Evolutionary conservation across 2,797 vertebrate genomes (phyloP).

Genomic region (Silurus lanzhouensis): DNA sequence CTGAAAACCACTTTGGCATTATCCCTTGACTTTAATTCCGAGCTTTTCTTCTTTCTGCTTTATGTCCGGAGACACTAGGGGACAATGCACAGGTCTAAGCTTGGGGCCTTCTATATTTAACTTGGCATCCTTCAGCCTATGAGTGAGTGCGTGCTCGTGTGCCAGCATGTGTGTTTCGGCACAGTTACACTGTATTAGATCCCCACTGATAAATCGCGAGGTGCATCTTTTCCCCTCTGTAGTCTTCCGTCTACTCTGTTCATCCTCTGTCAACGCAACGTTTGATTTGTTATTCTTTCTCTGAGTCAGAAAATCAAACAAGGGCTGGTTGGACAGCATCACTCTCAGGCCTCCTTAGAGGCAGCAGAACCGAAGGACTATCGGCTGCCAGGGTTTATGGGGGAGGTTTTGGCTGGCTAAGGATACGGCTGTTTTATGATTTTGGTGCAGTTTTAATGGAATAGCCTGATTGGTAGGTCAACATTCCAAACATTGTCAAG

Average conservation of each 20-base stretch:
- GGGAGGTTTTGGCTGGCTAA: slow-evolving; percentile 29
- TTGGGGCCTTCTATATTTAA: slow-evolving; percentile 30
- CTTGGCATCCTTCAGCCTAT: slow-evolving; percentile 17
- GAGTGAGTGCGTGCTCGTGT: neutral
- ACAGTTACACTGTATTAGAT: slow-evolving; percentile 23
- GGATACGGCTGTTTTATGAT: slow-evolving; percentile 35
- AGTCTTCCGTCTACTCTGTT: slow-evolving; percentile 3
- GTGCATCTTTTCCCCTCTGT: neutral
- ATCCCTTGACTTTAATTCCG: neutral
- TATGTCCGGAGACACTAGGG: slow-evolving; percentile 26
- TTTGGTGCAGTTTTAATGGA: slow-evolving; percentile 66
- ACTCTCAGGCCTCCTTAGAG: neutral
- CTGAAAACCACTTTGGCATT: slow-evolving; percentile 43
- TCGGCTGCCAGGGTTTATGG: slow-evolving; percentile 35
- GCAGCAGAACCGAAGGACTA: slow-evolving; percentile 4
- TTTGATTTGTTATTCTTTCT: slow-evolving; percentile 43
- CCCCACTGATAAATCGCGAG: slow-evolving; percentile 23
- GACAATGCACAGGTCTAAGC: slow-evolving; percentile 26
- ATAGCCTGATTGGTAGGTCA: slow-evolving; percentile 62
- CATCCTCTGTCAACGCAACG: neutral
- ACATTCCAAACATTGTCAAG: slow-evolving; percentile 70
- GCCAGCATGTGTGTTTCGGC: slow-evolving; percentile 22
- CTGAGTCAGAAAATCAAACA: slow-evolving; percentile 29
- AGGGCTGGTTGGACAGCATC: slow-evolving; percentile 9
- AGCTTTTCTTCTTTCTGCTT: slow-evolving; percentile 22